phyloP scores from a whole-genome alignment of 1,140 invertebrate genomes.

The Drosophila carrolli region DNA sequence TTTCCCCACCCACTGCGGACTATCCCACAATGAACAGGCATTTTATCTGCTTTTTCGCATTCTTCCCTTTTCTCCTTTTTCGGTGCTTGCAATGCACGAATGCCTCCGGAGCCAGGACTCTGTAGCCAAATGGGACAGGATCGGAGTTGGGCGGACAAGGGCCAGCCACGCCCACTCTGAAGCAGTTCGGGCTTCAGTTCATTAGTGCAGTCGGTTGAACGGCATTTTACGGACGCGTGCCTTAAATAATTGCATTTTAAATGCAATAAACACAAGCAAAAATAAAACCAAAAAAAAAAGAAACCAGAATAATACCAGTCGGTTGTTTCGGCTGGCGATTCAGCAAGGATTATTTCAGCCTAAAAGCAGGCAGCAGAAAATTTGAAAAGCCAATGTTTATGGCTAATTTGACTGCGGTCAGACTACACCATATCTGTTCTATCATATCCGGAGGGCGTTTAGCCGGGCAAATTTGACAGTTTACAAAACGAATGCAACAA shows the following conservation, averaged over 20 bases:
- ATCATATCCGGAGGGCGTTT: slow-evolving; percentile 35
- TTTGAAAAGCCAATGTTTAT: slow-evolving; percentile 51
- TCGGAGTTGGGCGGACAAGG: slow-evolving; percentile 1
- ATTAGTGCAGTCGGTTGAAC: slow-evolving; percentile 79
- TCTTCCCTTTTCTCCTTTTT: slow-evolving; percentile 29
- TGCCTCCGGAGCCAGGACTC: slow-evolving; percentile 42
- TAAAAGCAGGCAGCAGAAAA: slow-evolving; percentile 23
- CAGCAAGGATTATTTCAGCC: slow-evolving; percentile 42
- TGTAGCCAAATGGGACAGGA: slow-evolving; percentile 8
- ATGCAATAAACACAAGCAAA: slow-evolving; percentile 62
- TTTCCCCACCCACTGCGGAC: slow-evolving; percentile 8
- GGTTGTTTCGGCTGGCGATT: slow-evolving; percentile 32
- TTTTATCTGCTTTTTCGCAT: slow-evolving; percentile 45
- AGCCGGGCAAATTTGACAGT: slow-evolving; percentile 47
- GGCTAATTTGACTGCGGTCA: slow-evolving; percentile 56
- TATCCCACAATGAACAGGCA: slow-evolving; percentile 45
- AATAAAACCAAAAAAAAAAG: slow-evolving; percentile 24
- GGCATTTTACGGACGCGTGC: slow-evolving; percentile 80
- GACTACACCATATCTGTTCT: slow-evolving; percentile 21
- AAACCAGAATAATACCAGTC: slow-evolving; percentile 36
- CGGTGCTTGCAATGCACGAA: slow-evolving; percentile 60
- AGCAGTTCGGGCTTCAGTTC: slow-evolving; percentile 61
- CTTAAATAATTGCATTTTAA: slow-evolving; percentile 82
- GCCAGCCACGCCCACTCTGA: slow-evolving; percentile 2
- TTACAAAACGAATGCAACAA: slow-evolving; percentile 40